These are phyloP conservation scores for Collichthys lucidus DNA, from an alignment of 2,113 vertebrate species.

Conservation along the genomic window DNA sequence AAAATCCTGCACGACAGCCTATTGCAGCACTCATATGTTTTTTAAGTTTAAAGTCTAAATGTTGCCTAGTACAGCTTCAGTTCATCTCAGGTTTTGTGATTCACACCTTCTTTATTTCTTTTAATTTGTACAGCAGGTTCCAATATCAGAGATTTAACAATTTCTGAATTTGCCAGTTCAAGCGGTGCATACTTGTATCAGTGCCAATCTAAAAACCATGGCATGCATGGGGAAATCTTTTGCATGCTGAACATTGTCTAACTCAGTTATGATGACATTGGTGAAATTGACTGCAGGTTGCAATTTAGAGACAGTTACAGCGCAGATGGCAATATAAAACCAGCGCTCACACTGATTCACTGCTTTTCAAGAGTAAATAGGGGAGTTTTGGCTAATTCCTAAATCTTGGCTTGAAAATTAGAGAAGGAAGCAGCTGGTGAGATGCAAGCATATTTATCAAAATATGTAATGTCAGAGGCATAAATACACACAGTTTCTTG, in stretches of 20 bases:
- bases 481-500: conserved; percentile 49
- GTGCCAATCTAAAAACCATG: conserved; percentile 29
- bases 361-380: conserved; percentile 18
- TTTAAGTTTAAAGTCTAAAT: background rate
- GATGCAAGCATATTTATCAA: conserved; percentile 56
- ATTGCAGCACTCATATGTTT: background rate
- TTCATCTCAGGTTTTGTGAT: conserved; percentile 3
- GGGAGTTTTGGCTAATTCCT: conserved; percentile 28
- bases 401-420: conserved; percentile 40
- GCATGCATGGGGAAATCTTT: conserved; percentile 18
- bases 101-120: conserved; percentile 21
- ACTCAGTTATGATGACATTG: conserved; percentile 30
- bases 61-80: background rate
- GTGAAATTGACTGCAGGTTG: conserved; percentile 54
- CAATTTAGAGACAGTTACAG: conserved; percentile 20
- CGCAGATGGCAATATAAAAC: conserved; percentile 44
- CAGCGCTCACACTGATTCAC: conserved; percentile 13
- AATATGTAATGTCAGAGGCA: conserved; percentile 63
- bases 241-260: conserved; percentile 37
- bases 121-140: conserved; percentile 27
- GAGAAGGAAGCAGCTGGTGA: conserved; percentile 71
- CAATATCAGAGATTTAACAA: conserved; percentile 10
- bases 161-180: conserved; percentile 24
- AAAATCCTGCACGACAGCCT: background rate
- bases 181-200: conserved; percentile 5